Percentiles rank a stretch among this genome's conserved stretches.
phyloP scores from a whole-genome alignment of 2,113 vertebrate species.

The Saimiri boliviensis region DNA sequence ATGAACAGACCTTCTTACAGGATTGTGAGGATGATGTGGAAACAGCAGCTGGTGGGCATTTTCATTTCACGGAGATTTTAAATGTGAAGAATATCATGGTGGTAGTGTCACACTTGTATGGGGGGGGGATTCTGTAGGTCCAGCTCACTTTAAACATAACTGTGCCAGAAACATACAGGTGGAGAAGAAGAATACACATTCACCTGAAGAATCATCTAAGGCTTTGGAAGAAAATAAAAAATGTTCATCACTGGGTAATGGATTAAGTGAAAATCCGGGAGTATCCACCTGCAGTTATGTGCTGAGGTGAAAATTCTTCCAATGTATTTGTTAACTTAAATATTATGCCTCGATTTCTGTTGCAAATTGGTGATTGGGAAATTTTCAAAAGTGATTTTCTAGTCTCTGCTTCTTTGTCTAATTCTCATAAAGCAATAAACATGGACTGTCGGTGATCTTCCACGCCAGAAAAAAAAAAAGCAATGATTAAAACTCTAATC shows the following conservation, averaged over 20 bases:
- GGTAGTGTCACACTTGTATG: slow-evolving; percentile 97
- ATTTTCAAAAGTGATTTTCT: slow-evolving; percentile 54
- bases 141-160: slow-evolving; percentile 98
- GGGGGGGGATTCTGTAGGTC: slow-evolving; percentile 96
- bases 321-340: slow-evolving; percentile 11
- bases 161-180: slow-evolving; percentile 94
- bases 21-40: slow-evolving; percentile 98
- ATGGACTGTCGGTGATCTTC: not conserved
- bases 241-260: slow-evolving; percentile 35
- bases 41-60: slow-evolving; percentile 95
- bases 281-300: not conserved
- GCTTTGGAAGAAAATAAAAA: slow-evolving; percentile 83
- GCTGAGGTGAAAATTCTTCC: not conserved
- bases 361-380: slow-evolving; percentile 54
- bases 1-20: slow-evolving; percentile 94
- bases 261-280: not conserved
- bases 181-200: slow-evolving; percentile 85
- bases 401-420: not conserved
- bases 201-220: slow-evolving; percentile 84
- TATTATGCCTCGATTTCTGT: not conserved
- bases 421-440: slow-evolving; percentile 27
- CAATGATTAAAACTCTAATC: not conserved
- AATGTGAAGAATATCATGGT: slow-evolving; percentile 94
- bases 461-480: not conserved
- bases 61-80: slow-evolving; percentile 98